Conservation (phyloP, 1,140 invertebrate genomes). For the Antheraea pernyi region DNA sequence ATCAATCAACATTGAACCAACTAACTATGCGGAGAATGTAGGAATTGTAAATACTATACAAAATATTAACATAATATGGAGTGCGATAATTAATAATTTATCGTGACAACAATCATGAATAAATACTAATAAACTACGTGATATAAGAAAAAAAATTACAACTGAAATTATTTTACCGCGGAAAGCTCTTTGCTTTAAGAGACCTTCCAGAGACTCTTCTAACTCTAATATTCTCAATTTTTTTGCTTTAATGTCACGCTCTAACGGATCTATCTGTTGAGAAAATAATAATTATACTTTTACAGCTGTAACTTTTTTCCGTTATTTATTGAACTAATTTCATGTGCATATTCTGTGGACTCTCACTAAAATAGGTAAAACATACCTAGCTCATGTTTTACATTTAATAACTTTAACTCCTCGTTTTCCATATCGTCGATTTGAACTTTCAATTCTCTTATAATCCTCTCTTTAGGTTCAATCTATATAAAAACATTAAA, state of each 20-base stretch:
- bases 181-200: slow-evolving; percentile 83
- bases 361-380: neutral
- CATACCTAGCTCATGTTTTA: slow-evolving; percentile 73
- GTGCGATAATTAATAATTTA: slow-evolving; percentile 31
- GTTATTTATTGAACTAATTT: neutral
- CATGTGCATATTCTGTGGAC: neutral
- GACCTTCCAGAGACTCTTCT: slow-evolving; percentile 85
- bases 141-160: slow-evolving; percentile 65
- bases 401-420: slow-evolving; percentile 64
- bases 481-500: slow-evolving; percentile 66
- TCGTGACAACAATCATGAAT: slow-evolving; percentile 18
- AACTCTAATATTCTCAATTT: slow-evolving; percentile 89
- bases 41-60: slow-evolving; percentile 13
- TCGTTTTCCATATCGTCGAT: slow-evolving; percentile 82
- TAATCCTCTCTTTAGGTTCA: slow-evolving; percentile 84
- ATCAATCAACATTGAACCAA: slow-evolving; percentile 6
- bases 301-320: slow-evolving; percentile 71
- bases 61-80: slow-evolving; percentile 2
- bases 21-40: slow-evolving; percentile 1
- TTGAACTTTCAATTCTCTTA: slow-evolving; percentile 84
- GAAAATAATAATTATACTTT: slow-evolving; percentile 29
- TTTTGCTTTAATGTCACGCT: slow-evolving; percentile 88
- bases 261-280: slow-evolving; percentile 89
- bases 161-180: slow-evolving; percentile 73
- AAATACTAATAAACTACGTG: slow-evolving; percentile 7